Evolutionary conservation across 2,113 vertebrate species (phyloP), one percentile per base, ranked within the genome.

Genomic region (Oxyruncus cristatus): DNA sequence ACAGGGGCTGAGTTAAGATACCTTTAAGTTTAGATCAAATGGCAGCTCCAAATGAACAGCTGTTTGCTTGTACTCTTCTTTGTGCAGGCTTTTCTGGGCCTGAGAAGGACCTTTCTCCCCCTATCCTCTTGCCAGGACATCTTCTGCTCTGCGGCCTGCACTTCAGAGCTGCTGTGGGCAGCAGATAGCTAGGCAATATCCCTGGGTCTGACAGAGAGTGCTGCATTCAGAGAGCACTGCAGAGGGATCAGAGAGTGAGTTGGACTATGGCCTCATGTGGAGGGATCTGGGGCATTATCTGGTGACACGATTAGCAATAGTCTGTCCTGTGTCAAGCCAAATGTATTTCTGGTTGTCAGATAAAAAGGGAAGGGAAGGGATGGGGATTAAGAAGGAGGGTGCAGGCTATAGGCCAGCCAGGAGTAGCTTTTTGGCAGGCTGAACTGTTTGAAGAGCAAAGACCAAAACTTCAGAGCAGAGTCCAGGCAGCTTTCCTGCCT

Each of bases 371-470:
- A 84, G 55, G 66, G 73, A 66, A 93, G 26, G 70, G 39, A 63
- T 79, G 41, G 65, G 39, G 63, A 90, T 79, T 72, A 80, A 37
- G 82, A 87, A 90, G 55, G 47, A 96, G 78, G 73, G 61, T 81
- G 35, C 76, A 88, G 63, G 63, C 85, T 96, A 47, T 76, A 93
- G 79, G 85, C 82, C 39, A 71, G 39, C 42, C 67, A 59, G 65
- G 79, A 96, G 72, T 93, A 93, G 61, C 52, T 82, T 92, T 93
- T 71, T 96, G 93, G 68, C 88, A 84, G 35, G 52, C 52, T 77
- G 56, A 86, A 85, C 30, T 84, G 27, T 88, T 90, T 88, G 79
- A 95, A 93, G 82, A 94, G 65, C 59, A 94, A 59, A 50, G 82
- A 86, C 47, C 1, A 4, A 88, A 91, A 88, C 47, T 89, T 80